phyloP scores from a whole-genome alignment of 2,113 vertebrate species.

The Pseudopodoces humilis region DNA sequence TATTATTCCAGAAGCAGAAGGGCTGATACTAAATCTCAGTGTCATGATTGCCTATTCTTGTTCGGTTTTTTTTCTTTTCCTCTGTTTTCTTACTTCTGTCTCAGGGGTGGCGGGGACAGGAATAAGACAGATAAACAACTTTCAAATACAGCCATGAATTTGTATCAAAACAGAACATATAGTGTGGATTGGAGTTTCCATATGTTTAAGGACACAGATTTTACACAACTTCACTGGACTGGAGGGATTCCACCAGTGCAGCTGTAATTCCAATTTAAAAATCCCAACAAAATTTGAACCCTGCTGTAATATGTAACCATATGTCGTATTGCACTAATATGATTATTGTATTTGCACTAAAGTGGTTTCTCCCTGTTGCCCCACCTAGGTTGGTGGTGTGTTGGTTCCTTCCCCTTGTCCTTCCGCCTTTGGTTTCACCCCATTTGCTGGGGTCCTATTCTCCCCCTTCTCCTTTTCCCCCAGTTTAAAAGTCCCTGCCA shows the following conservation, averaged over 20 bases:
- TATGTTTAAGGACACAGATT: background rate
- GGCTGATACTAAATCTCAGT: background rate
- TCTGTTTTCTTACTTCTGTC: background rate
- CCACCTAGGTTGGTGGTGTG: no score
- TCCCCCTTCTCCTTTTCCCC: no score
- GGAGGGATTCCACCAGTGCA: background rate
- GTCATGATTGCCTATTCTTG: background rate
- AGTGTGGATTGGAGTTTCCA: background rate
- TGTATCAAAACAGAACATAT: background rate
- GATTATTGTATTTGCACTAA: no score
- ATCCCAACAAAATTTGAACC: background rate
- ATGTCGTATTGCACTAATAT: no score
- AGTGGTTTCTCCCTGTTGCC: no score
- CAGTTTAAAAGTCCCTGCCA: no score
- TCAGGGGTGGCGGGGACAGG: accelerated
- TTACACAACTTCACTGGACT: background rate
- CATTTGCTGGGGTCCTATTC: no score
- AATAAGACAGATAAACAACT: background rate
- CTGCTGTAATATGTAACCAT: background rate
- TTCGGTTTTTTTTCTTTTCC: accelerated
- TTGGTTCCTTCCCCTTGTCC: no score
- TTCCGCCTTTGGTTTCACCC: no score
- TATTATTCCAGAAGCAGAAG: background rate
- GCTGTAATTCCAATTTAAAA: background rate
- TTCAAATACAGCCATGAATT: background rate